phyloP scores from a whole-genome alignment of 2,797 vertebrate genomes.

The Pseudotriccus pelzelni region DNA sequence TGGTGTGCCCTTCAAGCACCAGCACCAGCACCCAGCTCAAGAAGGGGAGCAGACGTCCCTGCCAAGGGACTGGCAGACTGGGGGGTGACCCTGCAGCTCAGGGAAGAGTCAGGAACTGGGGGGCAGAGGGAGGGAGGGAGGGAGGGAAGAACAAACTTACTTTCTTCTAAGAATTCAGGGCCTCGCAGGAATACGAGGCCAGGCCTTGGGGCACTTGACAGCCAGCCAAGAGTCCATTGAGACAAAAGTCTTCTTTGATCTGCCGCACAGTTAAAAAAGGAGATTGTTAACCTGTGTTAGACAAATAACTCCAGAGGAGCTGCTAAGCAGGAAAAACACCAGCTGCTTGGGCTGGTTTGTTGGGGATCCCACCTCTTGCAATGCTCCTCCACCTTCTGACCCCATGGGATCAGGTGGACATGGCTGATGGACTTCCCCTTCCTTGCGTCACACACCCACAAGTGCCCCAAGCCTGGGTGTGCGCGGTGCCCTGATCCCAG shows the following conservation, averaged over 20 bases:
- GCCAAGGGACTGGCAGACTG: not conserved
- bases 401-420: not conserved
- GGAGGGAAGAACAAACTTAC: constrained; percentile 22
- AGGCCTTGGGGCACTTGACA: constrained; percentile 59
- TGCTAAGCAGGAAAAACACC: constrained; percentile 32
- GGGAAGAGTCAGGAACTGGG: not conserved
- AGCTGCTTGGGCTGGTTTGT: not conserved
- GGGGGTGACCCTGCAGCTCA: not conserved
- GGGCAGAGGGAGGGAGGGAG: not conserved
- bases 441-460: not conserved
- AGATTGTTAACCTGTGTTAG: constrained; percentile 74
- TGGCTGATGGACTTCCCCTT: not conserved
- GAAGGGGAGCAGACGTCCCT: not conserved
- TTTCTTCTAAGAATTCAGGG: constrained; percentile 42
- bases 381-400: not conserved
- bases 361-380: not conserved
- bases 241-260: constrained; percentile 74
- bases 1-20: not conserved
- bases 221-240: constrained; percentile 66
- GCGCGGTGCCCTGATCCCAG: fast-evolving
- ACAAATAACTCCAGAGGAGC: constrained; percentile 59
- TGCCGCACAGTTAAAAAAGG: constrained; percentile 55
- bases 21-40: not conserved
- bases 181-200: not conserved
- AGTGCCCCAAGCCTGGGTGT: fast-evolving